Evolutionary conservation across 2,797 vertebrate genomes (phyloP).

Genomic region (Centroberyx gerrardi): DNA sequence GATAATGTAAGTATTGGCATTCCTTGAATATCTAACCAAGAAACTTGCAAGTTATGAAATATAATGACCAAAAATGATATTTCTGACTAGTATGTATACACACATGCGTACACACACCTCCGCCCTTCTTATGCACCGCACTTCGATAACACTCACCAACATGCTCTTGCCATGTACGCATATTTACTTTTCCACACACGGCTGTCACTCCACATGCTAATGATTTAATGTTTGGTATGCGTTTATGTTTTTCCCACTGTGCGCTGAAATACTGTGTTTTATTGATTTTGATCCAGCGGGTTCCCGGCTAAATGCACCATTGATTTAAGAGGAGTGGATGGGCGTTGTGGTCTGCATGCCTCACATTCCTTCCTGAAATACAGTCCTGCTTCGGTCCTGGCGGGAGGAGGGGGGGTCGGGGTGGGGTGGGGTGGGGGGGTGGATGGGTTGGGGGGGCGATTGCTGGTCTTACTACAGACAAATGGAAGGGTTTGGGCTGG

Average conservation of each 20-base stretch:
- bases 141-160: conserved; percentile 15
- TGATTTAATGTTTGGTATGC: conserved; percentile 70
- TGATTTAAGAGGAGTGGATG: conserved; percentile 77
- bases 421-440: too few relatives aligned
- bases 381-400: conserved; percentile 46
- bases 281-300: conserved; percentile 74
- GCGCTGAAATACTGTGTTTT: conserved; percentile 67
- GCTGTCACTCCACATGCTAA: conserved; percentile 61
- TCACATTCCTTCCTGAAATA: conserved; percentile 72
- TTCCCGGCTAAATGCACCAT: conserved; percentile 69
- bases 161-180: conserved; percentile 37
- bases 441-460: conserved; percentile 31
- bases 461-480: conserved; percentile 50
- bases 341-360: conserved; percentile 66
- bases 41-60: conserved; percentile 31
- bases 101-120: conserved; percentile 24
- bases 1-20: conserved; percentile 29
- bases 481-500: conserved; percentile 55
- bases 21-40: conserved; percentile 27
- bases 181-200: conserved; percentile 45
- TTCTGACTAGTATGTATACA: conserved; percentile 6
- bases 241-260: conserved; percentile 55
- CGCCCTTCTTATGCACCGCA: conserved; percentile 3
- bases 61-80: conserved; percentile 11
- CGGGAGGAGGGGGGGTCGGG: conserved; percentile 24